These are phyloP conservation scores for Rana temporaria DNA, from an alignment of 2,113 vertebrate genomes.

Conservation along the genomic window DNA sequence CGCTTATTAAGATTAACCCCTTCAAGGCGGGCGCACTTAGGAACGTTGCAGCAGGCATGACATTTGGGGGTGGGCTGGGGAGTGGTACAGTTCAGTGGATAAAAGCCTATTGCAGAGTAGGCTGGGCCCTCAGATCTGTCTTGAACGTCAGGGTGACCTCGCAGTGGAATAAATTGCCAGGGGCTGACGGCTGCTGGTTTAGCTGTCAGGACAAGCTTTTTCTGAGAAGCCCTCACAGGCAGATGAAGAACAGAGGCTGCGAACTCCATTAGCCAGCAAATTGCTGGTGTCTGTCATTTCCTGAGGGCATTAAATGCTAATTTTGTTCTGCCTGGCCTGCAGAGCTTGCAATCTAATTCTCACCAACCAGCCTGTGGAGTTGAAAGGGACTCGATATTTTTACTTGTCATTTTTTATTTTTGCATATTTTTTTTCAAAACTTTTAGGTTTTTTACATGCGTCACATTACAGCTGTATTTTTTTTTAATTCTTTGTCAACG, in stretches of 20 bases:
- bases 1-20: slow-evolving; percentile 14
- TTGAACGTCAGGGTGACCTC: slow-evolving; percentile 50
- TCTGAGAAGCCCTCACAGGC: slow-evolving; percentile 34
- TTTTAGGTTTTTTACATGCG: too few relatives aligned
- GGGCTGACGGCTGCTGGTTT: slow-evolving; percentile 56
- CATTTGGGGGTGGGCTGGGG: neutral
- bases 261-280: slow-evolving; percentile 56
- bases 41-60: neutral
- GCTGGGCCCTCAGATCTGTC: slow-evolving; percentile 8
- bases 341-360: slow-evolving; percentile 46
- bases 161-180: slow-evolving; percentile 49
- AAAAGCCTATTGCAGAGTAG: neutral
- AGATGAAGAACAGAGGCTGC: slow-evolving; percentile 55
- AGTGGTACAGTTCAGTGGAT: neutral
- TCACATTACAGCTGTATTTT: too few relatives aligned
- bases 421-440: too few relatives aligned
- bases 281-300: slow-evolving; percentile 52
- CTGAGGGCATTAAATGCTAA: slow-evolving; percentile 24
- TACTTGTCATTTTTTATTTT: too few relatives aligned
- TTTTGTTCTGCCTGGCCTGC: slow-evolving; percentile 38
- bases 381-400: too few relatives aligned
- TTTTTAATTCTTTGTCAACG: too few relatives aligned
- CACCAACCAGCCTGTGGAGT: neutral
- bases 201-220: slow-evolving; percentile 53
- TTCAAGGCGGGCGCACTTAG: neutral